phyloP scores from a whole-genome alignment of 2,113 vertebrate species.

The Takifugu flavidus region DNA sequence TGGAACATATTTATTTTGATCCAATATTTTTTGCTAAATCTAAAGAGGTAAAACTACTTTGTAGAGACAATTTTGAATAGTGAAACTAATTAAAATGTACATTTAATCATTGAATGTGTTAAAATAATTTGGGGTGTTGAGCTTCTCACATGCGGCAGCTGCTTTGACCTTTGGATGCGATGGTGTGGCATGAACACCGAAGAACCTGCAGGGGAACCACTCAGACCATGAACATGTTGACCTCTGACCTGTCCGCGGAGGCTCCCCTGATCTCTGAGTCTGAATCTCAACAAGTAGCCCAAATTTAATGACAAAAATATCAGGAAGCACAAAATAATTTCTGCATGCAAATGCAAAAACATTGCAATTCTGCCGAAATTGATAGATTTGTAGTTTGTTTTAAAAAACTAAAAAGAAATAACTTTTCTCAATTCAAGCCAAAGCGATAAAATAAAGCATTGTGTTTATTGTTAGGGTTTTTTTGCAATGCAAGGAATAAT shows the following conservation, averaged over 20 bases:
- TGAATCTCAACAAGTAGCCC: not conserved
- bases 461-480: too few relatives aligned
- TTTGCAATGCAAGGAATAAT: too few relatives aligned
- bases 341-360: too few relatives aligned
- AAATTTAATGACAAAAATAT: not conserved
- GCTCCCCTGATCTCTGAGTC: conserved; percentile 39
- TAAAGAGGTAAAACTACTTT: not conserved
- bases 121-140: not conserved
- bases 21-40: not conserved
- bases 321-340: not conserved
- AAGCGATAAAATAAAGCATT: too few relatives aligned
- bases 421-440: too few relatives aligned
- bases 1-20: too few relatives aligned
- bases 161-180: conserved; percentile 72
- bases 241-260: conserved; percentile 74
- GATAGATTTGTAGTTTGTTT: too few relatives aligned
- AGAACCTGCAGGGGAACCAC: conserved; percentile 81
- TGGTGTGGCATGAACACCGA: conserved; percentile 52
- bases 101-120: not conserved
- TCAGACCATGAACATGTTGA: conserved; percentile 85
- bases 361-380: too few relatives aligned
- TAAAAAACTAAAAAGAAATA: too few relatives aligned
- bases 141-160: conserved; percentile 20
- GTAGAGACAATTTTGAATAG: not conserved
- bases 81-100: not conserved